Evolutionary conservation across 2,797 vertebrate species (phyloP), one percentile per base, ranked within the genome.

Genomic region (Ceyx erithaca): DNA sequence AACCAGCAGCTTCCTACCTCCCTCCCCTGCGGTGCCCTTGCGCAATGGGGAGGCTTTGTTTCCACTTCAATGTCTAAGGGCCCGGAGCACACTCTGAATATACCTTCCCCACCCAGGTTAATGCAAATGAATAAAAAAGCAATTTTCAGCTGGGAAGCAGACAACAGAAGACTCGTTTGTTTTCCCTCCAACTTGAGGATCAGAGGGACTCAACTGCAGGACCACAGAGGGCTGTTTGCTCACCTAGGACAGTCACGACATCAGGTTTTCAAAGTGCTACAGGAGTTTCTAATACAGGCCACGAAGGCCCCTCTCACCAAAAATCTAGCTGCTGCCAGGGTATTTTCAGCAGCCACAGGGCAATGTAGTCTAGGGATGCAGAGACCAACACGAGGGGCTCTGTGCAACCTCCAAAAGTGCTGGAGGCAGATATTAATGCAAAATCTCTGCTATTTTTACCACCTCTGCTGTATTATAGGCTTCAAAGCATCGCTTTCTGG

Each of bases 131-230:
- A 35, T 31, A 82, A 71, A 80, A 63, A 9, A 37, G 71, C 78
- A 55, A 26, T 31, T 88, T 90, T 90, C 94, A 79, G 30, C 82
- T 26, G 92, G 77, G 78, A 51, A 84, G 87, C 48, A 88, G 61
- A 70, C 57, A 45, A 71, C 40, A 43, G 23, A 6, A 69, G 40
- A 55, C n/a, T 4, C 57, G 70, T 70, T 70, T 75, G 72, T 51
- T 62, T 80, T 82, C 52, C 41, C 84, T 41, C 21, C 0, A 1
- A 73, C 46, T 48, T 37, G 26, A 73, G 54, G 41, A 72, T 26
- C 19, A 7, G 28, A 88, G 72, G 37, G 37, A 64, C 68, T 14
- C 9, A 1, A 21, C 9, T 23, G 49, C 62, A 68, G 68, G 26
- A 78, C 46, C 43, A 25, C 37, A 23, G 14, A 16, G 33, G 3